Evolutionary conservation across 1,140 invertebrate species (phyloP).

Genomic region (Platyura marginata): DNA sequence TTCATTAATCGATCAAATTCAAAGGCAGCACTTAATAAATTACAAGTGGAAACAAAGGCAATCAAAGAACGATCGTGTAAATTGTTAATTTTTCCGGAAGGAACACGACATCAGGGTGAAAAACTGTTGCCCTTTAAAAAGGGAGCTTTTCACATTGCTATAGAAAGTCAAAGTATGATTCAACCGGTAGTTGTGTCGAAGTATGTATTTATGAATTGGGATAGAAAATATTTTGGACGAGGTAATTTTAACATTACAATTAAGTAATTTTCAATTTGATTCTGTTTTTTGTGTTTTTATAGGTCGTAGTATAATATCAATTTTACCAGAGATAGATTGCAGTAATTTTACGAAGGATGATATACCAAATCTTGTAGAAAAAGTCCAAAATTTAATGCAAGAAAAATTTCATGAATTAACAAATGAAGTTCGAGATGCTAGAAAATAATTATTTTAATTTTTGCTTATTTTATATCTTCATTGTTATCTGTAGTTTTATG

Average conservation of each 20-base stretch:
- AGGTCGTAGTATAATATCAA: slow-evolving; percentile 47
- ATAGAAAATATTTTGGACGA: slow-evolving; percentile 50
- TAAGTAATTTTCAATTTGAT: not conserved
- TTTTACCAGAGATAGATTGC: slow-evolving; percentile 49
- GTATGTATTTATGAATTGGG: slow-evolving; percentile 64
- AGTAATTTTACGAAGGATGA: slow-evolving; percentile 34
- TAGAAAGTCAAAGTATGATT: slow-evolving; percentile 63
- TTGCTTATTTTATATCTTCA: too few relatives aligned
- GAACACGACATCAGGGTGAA: slow-evolving; percentile 45
- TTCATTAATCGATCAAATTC: slow-evolving; percentile 62
- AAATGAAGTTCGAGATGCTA: too few relatives aligned
- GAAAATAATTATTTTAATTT: too few relatives aligned
- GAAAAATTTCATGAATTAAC: slow-evolving; percentile 33
- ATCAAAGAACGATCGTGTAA: slow-evolving; percentile 42
- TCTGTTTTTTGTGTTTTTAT: too few relatives aligned
- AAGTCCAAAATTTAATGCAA: slow-evolving; percentile 43
- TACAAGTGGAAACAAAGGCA: slow-evolving; percentile 52
- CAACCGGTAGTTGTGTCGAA: slow-evolving; percentile 79
- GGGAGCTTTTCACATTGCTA: slow-evolving; percentile 83
- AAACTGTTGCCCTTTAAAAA: slow-evolving; percentile 71
- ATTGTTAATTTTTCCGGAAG: slow-evolving; percentile 57
- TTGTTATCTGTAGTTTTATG: too few relatives aligned
- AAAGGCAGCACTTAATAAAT: slow-evolving; percentile 42
- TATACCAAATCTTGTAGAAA: not conserved
- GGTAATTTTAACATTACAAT: slow-evolving; percentile 28